phyloP scores from a whole-genome alignment of 53 echinoderm and acorn worm species.

The Patiria pectinifera region DNA sequence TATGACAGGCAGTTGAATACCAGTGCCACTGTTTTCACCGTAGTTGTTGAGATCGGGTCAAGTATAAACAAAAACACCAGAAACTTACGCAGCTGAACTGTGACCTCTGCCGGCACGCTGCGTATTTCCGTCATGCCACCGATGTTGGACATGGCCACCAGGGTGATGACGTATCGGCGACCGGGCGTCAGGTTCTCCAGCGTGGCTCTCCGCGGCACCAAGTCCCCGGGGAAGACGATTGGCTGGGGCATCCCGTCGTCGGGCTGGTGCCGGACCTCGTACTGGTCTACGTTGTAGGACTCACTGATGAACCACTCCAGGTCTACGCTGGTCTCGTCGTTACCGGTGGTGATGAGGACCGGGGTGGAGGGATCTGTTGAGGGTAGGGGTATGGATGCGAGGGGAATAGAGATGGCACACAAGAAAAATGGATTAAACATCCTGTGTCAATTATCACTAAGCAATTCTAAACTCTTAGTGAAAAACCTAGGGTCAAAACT shows the following conservation, averaged over 20 bases:
- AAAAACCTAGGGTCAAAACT: too few relatives aligned
- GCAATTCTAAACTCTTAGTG: too few relatives aligned
- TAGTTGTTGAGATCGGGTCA: not conserved
- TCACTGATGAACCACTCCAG: conserved; percentile 46
- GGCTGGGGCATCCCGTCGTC: conserved; percentile 57
- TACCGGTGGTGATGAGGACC: conserved; percentile 3
- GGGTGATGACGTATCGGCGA: conserved; percentile 53
- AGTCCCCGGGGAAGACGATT: not conserved
- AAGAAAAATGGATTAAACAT: not conserved
- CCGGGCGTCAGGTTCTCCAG: conserved; percentile 61
- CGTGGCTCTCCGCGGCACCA: conserved; percentile 4
- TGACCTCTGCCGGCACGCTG: not conserved
- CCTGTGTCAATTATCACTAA: too few relatives aligned
- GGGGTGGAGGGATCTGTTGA: conserved; percentile 38
- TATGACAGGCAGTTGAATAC: too few relatives aligned
- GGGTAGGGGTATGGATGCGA: not conserved
- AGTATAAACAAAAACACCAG: not conserved
- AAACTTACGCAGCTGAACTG: conserved; percentile 29
- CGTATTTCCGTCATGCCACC: conserved; percentile 8
- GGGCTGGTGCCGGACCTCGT: conserved; percentile 54
- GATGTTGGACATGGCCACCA: conserved; percentile 56
- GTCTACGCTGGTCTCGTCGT: conserved; percentile 36
- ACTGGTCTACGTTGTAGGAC: conserved; percentile 31
- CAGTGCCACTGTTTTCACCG: too few relatives aligned
- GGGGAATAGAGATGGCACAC: not conserved